These are phyloP conservation scores for Malurus melanocephalus DNA, from an alignment of 2,113 vertebrate genomes.

Conservation along the genomic window DNA sequence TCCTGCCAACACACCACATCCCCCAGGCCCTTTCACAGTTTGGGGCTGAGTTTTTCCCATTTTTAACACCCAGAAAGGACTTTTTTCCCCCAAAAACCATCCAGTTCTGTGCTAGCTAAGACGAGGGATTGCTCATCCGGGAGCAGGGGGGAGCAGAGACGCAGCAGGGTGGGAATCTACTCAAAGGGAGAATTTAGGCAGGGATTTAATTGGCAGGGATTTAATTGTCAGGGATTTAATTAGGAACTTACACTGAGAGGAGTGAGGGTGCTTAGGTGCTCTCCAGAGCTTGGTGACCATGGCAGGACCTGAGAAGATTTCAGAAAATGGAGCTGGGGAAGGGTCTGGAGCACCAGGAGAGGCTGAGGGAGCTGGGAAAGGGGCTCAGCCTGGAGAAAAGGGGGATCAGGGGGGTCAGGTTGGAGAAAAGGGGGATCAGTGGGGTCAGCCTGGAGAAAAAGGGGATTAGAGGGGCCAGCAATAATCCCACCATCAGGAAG, in stretches of 20 bases:
- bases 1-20: background rate
- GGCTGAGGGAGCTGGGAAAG: background rate
- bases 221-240: background rate
- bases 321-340: background rate
- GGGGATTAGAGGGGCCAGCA: background rate
- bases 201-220: background rate
- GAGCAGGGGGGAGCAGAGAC: background rate
- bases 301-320: background rate
- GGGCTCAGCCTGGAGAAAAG: background rate
- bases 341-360: background rate
- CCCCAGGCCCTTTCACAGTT: accelerated
- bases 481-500: background rate
- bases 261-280: background rate
- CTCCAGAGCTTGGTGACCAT: background rate
- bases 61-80: background rate
- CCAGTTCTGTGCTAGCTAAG: background rate
- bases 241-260: background rate
- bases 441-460: background rate
- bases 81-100: background rate
- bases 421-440: background rate
- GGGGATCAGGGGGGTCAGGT: background rate
- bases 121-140: too few species aligned
- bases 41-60: background rate
- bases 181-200: background rate
- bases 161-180: background rate